A percentile compares a stretch with the other conserved stretches of the same genome.
Evolutionary conservation across 2,113 vertebrate species (phyloP).

Genomic region (Osmerus eperlanus): DNA sequence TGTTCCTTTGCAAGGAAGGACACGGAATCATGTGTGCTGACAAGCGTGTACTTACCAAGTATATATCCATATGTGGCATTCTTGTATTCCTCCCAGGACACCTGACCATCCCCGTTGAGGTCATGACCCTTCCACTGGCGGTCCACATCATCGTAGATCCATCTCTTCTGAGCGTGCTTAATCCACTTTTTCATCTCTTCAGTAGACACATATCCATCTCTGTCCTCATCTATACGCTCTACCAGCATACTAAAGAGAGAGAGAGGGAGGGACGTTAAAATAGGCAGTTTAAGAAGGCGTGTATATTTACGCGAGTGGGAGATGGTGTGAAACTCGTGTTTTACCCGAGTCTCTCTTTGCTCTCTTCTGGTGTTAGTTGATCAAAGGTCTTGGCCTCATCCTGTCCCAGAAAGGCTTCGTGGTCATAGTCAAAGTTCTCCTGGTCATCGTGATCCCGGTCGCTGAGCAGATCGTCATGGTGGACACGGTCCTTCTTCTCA

Average conservation of each 20-base stretch:
- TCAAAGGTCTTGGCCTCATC: slow-evolving; percentile 96
- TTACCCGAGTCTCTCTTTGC: slow-evolving; percentile 96
- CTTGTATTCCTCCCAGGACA: slow-evolving; percentile 97
- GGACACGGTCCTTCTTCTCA: slow-evolving; percentile 89
- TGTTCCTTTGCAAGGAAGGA: background rate
- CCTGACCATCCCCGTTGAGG: slow-evolving; percentile 85
- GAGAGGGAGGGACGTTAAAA: slow-evolving; percentile 8
- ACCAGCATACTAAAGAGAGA: slow-evolving; percentile 86
- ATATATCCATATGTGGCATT: slow-evolving; percentile 97
- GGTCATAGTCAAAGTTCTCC: slow-evolving; percentile 94
- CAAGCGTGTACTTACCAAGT: slow-evolving; percentile 77
- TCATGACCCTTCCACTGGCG: slow-evolving; percentile 96
- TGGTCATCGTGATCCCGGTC: slow-evolving; percentile 83
- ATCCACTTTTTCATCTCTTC: slow-evolving; percentile 96
- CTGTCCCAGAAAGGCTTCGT: slow-evolving; percentile 93
- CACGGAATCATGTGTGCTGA: background rate
- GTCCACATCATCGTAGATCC: slow-evolving; percentile 96
- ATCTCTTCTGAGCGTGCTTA: slow-evolving; percentile 93
- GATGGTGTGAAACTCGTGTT: background rate
- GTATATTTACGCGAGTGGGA: background rate
- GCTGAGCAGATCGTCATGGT: slow-evolving; percentile 88
- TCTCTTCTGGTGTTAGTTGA: slow-evolving; percentile 95
- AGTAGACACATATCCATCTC: slow-evolving; percentile 88
- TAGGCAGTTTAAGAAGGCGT: background rate
- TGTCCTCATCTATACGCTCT: slow-evolving; percentile 90